A percentile compares a stretch with the other conserved stretches of the same genome.
Conservation (phyloP, 2,888 invertebrate species). For the Halocaridina rubra region DNA sequence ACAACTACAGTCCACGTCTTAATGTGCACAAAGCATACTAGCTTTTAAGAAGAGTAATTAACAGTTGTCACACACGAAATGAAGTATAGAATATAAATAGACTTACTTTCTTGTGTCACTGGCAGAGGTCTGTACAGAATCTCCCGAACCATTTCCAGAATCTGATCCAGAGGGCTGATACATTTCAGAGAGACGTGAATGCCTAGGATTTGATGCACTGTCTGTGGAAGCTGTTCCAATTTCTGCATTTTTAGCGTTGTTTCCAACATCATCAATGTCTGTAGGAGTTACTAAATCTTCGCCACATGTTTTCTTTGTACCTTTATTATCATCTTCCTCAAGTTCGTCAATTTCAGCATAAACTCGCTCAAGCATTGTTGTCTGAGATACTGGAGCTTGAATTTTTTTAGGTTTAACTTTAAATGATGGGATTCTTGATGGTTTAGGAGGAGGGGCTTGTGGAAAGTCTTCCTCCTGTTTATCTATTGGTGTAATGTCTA, state of each 20-base stretch:
- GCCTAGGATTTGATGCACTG: constrained; percentile 66
- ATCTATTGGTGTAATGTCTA: neutral
- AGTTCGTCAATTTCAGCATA: constrained; percentile 62
- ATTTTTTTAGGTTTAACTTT: constrained; percentile 59
- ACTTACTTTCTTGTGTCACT: constrained; percentile 66
- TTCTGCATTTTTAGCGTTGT: constrained; percentile 23
- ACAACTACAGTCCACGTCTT: no score
- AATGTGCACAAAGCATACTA: no score
- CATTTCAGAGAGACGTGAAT: constrained; percentile 64
- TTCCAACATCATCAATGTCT: neutral
- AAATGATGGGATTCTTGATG: constrained; percentile 61
- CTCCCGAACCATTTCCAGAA: constrained; percentile 89
- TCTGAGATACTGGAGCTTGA: neutral
- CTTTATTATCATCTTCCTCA: constrained; percentile 47
- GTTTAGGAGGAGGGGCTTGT: constrained; percentile 51
- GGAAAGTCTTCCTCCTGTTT: neutral
- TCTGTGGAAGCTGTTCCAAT: neutral
- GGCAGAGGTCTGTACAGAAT: constrained; percentile 80
- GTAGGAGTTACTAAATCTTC: constrained; percentile 43
- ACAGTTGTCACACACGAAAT: no score
- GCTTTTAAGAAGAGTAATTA: no score
- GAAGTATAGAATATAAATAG: neutral
- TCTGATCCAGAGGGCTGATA: constrained; percentile 88
- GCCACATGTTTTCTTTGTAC: neutral
- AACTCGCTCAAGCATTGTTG: constrained; percentile 33